Base-by-base conservation (phyloP, 2,113 vertebrate species). In the Harpagus bidentatus region DNA sequence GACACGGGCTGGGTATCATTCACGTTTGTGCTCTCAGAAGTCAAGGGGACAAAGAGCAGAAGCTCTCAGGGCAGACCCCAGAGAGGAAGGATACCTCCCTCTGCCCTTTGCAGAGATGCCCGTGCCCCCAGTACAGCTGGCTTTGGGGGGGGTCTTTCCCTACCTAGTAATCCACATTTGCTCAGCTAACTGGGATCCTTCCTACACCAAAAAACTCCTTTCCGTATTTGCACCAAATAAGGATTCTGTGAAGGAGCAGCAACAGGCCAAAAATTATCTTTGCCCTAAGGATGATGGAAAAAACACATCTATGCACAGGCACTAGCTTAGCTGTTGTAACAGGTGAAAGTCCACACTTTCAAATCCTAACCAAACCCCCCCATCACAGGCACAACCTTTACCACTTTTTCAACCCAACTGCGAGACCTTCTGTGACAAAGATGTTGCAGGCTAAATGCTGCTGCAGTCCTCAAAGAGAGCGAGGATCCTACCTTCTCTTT, bases 101-200 rank as follows among this genome's bases (percentile, higher is more conserved):
- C 55, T 26, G 29, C 23, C 25, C 36, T 21, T 16, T 4, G 9
- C 43, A 16, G 32, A 38, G 66, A 11, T 3, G 25, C 21, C 20
- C 2, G 0, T 5, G 17, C 2, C 56, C 25, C 36, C 40, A 2
- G 7, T 2, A 21, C 0, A 21, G 20, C 45, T 23, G 38, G 9
- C 42, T 4, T 13, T 0, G 15, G 15, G 50, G 26, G 43, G 43
- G 43, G 20, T 5, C 69, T 14, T 58, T 45, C 62, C 47, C 40
- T 6, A 7, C 22, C 7, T 7, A 14, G 26, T 1, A 38, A 82
- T 2, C 67, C 58, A 7, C 36, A 20, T 38, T 32, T 42, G 10
- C 81, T 42, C 34, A 16, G n/a, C 55, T 47, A 3, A 55, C 12
- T 1, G 34, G 36, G 20, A 23, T 13, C 19, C 19, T 19, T 8